Percentiles rank a stretch among this genome's conserved stretches.
Evolutionary conservation across 1,140 invertebrate genomes (phyloP).

Genomic region (Solen grandis): DNA sequence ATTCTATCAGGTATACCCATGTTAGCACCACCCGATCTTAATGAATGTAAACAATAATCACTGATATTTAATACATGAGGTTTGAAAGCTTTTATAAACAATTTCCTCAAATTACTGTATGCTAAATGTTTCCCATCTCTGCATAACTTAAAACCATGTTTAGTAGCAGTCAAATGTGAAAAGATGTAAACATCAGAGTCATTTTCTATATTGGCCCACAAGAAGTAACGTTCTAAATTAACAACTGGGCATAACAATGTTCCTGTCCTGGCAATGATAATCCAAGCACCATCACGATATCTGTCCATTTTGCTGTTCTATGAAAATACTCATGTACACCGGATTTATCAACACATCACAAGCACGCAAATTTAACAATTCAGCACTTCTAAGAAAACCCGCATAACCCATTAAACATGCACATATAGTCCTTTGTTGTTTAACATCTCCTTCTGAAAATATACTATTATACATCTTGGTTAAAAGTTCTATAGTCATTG

Average conservation of each 20-base stretch:
- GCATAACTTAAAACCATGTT: neutral
- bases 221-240: slow-evolving; percentile 15
- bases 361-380: neutral
- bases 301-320: slow-evolving; percentile 20
- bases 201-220: neutral
- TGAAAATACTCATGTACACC: slow-evolving; percentile 10
- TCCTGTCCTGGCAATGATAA: slow-evolving; percentile 29
- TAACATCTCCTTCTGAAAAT: slow-evolving; percentile 15
- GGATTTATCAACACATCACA: neutral
- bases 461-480: neutral
- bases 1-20: slow-evolving; percentile 5
- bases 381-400: slow-evolving; percentile 9
- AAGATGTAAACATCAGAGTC: slow-evolving; percentile 1
- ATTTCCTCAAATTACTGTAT: neutral
- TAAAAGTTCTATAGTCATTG: slow-evolving; percentile 24
- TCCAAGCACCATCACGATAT: slow-evolving; percentile 11
- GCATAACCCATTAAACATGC: slow-evolving; percentile 8
- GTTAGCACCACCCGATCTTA: slow-evolving; percentile 31
- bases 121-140: neutral
- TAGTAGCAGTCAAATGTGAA: slow-evolving; percentile 7
- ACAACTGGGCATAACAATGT: slow-evolving; percentile 7
- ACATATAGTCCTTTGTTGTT: slow-evolving; percentile 45
- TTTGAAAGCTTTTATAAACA: slow-evolving; percentile 3
- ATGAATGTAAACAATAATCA: slow-evolving; percentile 44
- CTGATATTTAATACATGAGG: slow-evolving; percentile 1